Percentiles rank a stretch among this genome's conserved stretches.
Conservation (phyloP, 2,113 vertebrate species). For the Bufo bufo region DNA sequence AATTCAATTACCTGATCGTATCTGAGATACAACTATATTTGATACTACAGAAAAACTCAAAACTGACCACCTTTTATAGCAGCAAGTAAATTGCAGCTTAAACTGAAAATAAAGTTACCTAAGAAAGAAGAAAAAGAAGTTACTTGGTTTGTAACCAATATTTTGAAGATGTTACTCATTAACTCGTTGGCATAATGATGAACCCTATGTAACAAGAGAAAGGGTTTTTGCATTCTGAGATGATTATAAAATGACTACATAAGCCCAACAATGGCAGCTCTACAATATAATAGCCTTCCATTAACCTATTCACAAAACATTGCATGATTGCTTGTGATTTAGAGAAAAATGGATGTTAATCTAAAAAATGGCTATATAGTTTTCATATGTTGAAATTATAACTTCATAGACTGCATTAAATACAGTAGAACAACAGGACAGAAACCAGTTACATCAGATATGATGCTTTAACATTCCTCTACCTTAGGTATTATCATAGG, state of each 20-base stretch:
- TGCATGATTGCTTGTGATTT: slow-evolving; percentile 47
- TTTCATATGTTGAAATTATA: slow-evolving; percentile 36
- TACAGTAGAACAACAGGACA: neutral
- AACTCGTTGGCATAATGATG: slow-evolving; percentile 50
- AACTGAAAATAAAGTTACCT: slow-evolving; percentile 32
- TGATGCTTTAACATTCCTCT: too few relatives aligned
- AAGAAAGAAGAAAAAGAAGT: slow-evolving; percentile 22
- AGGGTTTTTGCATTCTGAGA: slow-evolving; percentile 33
- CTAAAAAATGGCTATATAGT: slow-evolving; percentile 25
- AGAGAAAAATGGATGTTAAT: slow-evolving; percentile 14
- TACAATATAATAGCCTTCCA: slow-evolving; percentile 39
- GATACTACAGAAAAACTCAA: neutral
- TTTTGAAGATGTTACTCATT: slow-evolving; percentile 55
- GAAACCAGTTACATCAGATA: neutral
- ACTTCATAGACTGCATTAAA: slow-evolving; percentile 4
- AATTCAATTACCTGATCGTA: slow-evolving; percentile 39
- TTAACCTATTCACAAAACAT: slow-evolving; percentile 30
- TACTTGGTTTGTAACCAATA: slow-evolving; percentile 37
- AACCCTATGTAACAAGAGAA: slow-evolving; percentile 54
- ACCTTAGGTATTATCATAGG: neutral
- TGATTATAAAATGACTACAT: slow-evolving; percentile 55
- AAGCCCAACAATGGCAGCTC: slow-evolving; percentile 40
- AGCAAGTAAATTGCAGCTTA: neutral
- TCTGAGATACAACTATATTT: neutral
- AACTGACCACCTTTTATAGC: slow-evolving; percentile 7